Evolutionary conservation across 2,797 vertebrate genomes (phyloP).

Genomic region (Leptodactylus fallax): DNA sequence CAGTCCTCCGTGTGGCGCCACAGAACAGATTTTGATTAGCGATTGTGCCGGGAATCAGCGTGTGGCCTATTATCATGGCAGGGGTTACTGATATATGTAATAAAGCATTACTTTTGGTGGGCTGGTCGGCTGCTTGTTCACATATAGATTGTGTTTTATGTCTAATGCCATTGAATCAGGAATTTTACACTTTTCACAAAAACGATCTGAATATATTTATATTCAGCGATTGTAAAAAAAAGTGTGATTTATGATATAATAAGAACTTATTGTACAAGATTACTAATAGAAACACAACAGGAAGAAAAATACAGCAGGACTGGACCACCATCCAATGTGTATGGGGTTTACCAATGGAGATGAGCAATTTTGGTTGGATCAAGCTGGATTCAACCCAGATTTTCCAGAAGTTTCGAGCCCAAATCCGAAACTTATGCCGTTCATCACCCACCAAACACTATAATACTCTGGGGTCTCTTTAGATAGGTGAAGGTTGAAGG

Average conservation of each 20-base stretch:
- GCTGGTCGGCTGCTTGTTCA: neutral
- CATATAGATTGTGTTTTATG: constrained; percentile 26
- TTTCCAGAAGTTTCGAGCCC: too few relatives aligned
- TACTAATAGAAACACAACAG: too few relatives aligned
- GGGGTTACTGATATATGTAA: constrained; percentile 37
- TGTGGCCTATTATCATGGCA: constrained; percentile 29
- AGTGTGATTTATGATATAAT: neutral
- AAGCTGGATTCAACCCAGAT: too few relatives aligned
- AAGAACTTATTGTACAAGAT: neutral
- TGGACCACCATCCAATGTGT: too few relatives aligned
- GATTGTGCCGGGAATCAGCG: constrained; percentile 36
- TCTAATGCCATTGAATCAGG: neutral
- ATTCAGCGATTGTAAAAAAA: neutral
- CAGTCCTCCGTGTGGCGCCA: neutral
- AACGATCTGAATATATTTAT: neutral
- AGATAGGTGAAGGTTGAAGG: too few relatives aligned
- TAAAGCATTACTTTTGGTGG: constrained; percentile 22
- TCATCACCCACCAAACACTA: too few relatives aligned
- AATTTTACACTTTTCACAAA: neutral
- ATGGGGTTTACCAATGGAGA: too few relatives aligned
- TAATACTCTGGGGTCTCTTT: too few relatives aligned
- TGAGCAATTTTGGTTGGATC: too few relatives aligned
- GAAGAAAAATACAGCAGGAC: too few relatives aligned
- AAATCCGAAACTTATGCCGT: too few relatives aligned
- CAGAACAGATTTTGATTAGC: constrained; percentile 39